Percentiles rank a stretch among this genome's conserved stretches.
Conservation (phyloP, 1,140 invertebrate species). For the Leptopilina clavipes region DNA sequence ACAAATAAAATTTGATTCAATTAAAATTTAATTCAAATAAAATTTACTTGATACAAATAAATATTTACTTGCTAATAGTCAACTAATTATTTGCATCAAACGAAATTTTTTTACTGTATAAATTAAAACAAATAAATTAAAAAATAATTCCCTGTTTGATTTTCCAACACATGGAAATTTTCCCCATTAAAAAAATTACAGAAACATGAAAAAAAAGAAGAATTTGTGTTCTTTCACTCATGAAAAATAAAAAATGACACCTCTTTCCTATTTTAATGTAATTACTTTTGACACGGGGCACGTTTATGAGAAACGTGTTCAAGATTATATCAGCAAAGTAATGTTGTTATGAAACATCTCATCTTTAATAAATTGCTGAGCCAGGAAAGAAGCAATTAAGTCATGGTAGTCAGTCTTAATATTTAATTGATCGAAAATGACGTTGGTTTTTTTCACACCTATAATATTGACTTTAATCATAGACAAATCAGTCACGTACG, state of each 20-base stretch:
- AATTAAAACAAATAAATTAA: no score
- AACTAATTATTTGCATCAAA: no score
- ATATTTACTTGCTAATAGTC: no score
- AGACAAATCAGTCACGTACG: constrained; percentile 5
- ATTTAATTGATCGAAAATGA: constrained; percentile 27
- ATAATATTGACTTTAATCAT: neutral
- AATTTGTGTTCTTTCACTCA: neutral
- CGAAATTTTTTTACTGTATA: no score
- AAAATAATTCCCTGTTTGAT: no score
- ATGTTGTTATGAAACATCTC: constrained; percentile 23
- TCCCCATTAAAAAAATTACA: no score
- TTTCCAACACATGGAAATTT: no score
- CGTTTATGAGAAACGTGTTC: constrained; percentile 14
- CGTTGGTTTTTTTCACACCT: constrained; percentile 6
- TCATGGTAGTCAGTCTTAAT: neutral
- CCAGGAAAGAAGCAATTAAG: constrained; percentile 17
- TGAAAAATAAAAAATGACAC: neutral
- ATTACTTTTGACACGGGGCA: neutral
- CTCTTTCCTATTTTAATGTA: neutral
- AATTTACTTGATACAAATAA: no score
- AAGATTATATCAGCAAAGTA: constrained; percentile 1
- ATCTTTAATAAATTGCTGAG: constrained; percentile 24
- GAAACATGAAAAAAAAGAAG: neutral
- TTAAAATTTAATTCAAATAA: no score
- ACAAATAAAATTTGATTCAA: no score